Evolutionary conservation across 2,113 vertebrate species (phyloP), one percentile per base, ranked within the genome.

Genomic region (Varanus komodoensis): DNA sequence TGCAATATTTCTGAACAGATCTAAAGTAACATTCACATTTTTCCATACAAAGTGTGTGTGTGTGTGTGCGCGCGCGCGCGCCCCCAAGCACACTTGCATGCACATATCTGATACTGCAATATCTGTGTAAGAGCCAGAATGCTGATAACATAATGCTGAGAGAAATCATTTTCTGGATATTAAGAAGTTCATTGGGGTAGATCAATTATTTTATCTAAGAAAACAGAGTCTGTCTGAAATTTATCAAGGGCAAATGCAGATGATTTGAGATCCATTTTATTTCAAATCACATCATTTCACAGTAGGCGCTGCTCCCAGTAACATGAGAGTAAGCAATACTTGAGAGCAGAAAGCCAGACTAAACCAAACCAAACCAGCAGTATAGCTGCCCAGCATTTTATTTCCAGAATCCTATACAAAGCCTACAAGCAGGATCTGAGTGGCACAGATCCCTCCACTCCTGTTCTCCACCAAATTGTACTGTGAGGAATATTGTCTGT

Each of bases 181-280:
- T 75, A 89, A 52, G 57, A 84, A 67, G 82, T 84, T 89, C 84
- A 84, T 89, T 84, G 84, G 88, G 82, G 84, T 89, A 89, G 82
- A 32, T 89, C 82, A 89, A 84, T 68, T 38, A 78, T 84, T 84
- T 89, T 78, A 89, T 89, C 88, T 78, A 68, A 84, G 57, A 52
- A 78, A 77, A 54, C 82, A 50, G 74, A 77, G 57, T 67, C 52
- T 64, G 44, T 71, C 32, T 68, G 57, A 84, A 89, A 52, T 77
- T 89, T 84, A 84, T 77, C 82, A 84, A 89, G 82, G 82, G 52
- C 61, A 38, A 48, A 19, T 34, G 3, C 11, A 7, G 71, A 44
- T 25, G 68, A 86, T 74, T 57, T 87, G 38, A 3, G 17, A 32
- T 48, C n/a, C 21, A 15, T 21, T 64, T 19, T 64, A 8, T 78